A percentile compares a stretch with the other conserved stretches of the same genome.
Evolutionary conservation across 2,797 vertebrate genomes (phyloP).

Genomic region (Myotis findleyi): DNA sequence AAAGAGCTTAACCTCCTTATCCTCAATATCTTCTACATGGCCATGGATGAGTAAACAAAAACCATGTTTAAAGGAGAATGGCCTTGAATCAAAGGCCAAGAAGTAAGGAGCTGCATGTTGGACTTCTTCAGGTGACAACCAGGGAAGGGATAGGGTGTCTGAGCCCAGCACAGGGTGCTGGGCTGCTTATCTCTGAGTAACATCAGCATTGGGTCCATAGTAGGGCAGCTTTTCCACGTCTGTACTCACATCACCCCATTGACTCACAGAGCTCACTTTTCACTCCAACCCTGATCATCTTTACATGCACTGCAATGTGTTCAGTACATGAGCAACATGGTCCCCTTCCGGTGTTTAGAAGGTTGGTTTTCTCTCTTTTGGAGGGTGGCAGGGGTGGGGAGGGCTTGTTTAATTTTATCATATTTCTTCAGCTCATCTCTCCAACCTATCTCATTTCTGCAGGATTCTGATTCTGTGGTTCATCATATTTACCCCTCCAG

Average conservation of each 20-base stretch:
- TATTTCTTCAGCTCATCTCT: neutral
- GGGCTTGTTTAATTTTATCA: neutral
- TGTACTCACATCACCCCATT: neutral
- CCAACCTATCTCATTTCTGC: neutral
- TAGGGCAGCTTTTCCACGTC: neutral
- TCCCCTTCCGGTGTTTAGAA: neutral
- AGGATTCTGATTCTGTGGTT: neutral
- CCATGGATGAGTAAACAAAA: neutral
- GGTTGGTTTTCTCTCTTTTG: neutral
- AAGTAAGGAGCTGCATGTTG: neutral
- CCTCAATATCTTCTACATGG: neutral
- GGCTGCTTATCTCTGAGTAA: constrained; percentile 66
- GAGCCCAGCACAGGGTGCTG: neutral
- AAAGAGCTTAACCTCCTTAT: neutral
- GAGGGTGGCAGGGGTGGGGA: neutral
- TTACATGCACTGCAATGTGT: neutral
- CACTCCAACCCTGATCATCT: neutral
- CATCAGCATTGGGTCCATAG: constrained; percentile 19
- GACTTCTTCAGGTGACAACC: neutral
- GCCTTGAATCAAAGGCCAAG: constrained; percentile 1
- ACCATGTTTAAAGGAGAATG: neutral
- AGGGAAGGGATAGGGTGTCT: neutral
- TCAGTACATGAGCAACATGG: fast-evolving
- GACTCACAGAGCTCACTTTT: neutral
- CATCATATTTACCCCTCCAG: neutral